phyloP scores from a whole-genome alignment of 2,888 invertebrate genomes.

The Rhyacophila evoluta region DNA sequence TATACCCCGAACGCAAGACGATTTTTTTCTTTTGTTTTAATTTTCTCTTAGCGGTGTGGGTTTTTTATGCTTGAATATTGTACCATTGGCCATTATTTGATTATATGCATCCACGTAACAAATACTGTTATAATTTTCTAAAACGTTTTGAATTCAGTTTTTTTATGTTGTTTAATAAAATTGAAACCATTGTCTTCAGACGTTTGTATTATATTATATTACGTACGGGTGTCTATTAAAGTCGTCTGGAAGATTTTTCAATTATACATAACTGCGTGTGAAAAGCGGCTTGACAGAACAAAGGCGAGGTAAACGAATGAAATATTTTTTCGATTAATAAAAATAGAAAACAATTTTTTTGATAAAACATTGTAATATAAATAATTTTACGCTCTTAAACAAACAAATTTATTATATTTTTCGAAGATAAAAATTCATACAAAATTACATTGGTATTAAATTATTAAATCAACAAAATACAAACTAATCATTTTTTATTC shows the following conservation, averaged over 20 bases:
- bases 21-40: background rate
- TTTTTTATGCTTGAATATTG: too few relatives aligned
- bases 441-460: too few relatives aligned
- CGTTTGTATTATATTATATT: background rate
- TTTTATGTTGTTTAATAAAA: background rate
- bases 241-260: conserved; percentile 22
- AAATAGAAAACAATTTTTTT: background rate
- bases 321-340: background rate
- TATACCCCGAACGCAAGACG: background rate
- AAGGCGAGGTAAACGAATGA: background rate
- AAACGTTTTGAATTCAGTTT: background rate
- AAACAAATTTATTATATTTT: too few relatives aligned
- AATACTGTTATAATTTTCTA: background rate
- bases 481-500: too few relatives aligned
- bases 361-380: background rate
- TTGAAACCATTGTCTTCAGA: background rate
- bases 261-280: conserved; percentile 5
- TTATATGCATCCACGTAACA: background rate
- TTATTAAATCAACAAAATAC: too few relatives aligned
- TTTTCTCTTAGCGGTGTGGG: background rate
- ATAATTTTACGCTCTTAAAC: background rate
- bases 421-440: too few relatives aligned
- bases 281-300: background rate
- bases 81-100: background rate
- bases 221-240: background rate